A percentile compares a stretch with the other conserved stretches of the same genome.
These are phyloP conservation scores for Agrotis exclamationis DNA, from an alignment of 2,888 invertebrate genomes.

Conservation along the genomic window DNA sequence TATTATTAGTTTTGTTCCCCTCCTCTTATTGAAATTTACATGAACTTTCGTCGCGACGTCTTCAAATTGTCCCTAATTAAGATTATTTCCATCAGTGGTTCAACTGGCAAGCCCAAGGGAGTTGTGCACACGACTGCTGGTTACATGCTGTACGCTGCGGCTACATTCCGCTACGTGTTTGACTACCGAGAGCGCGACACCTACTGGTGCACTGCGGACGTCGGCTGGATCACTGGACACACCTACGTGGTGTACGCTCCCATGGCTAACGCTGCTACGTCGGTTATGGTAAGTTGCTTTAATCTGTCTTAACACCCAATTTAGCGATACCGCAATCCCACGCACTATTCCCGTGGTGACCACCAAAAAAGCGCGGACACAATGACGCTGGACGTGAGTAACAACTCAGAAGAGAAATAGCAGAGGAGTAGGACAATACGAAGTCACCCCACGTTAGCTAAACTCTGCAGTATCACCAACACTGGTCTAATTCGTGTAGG, in stretches of 20 bases:
- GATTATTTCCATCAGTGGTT: slow-evolving; percentile 91
- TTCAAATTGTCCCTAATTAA: slow-evolving; percentile 8
- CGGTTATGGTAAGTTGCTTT: slow-evolving; percentile 94
- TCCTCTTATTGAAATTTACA: not conserved
- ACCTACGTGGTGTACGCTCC: slow-evolving; percentile 99
- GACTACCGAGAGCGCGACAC: slow-evolving; percentile 96
- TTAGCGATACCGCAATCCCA: too few species aligned
- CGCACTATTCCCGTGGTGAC: too few species aligned
- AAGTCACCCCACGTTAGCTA: too few species aligned
- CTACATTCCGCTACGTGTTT: slow-evolving; percentile 99
- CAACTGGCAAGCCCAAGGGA: slow-evolving; percentile 99
- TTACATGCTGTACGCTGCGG: slow-evolving; percentile 97
- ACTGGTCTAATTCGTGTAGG: too few species aligned
- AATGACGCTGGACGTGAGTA: too few species aligned
- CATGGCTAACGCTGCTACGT: slow-evolving; percentile 97
- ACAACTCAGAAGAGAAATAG: too few species aligned
- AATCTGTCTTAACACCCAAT: not conserved
- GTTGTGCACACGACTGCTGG: slow-evolving; percentile 99
- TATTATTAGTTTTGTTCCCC: not conserved
- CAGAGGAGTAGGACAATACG: too few species aligned
- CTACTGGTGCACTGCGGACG: slow-evolving; percentile 98
- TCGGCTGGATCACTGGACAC: slow-evolving; percentile 99
- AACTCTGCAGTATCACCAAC: too few species aligned
- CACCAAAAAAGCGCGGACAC: too few species aligned
- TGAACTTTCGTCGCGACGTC: not conserved